Percentiles rank a stretch among this genome's conserved stretches.
phyloP scores from a whole-genome alignment of 2,888 invertebrate genomes.

The Globia sparganii region DNA sequence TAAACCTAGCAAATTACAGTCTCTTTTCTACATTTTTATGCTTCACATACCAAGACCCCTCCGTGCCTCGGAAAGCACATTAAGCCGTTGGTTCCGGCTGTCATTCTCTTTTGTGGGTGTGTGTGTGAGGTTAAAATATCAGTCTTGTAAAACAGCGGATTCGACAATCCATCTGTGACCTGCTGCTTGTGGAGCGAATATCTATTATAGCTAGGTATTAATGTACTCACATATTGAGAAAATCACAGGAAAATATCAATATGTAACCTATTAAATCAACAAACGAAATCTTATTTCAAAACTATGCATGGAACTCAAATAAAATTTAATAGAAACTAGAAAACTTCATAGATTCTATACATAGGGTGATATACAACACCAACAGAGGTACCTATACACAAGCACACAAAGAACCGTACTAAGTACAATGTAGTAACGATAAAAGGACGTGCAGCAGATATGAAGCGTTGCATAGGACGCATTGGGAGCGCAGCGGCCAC shows the following conservation, averaged over 20 bases:
- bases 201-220: no score
- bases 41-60: no score
- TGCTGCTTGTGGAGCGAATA: no score
- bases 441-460: conserved; percentile 59
- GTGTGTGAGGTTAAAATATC: no score
- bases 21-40: conserved; percentile 11
- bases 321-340: no score
- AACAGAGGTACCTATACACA: conserved; percentile 6
- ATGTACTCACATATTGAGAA: background rate
- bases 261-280: background rate
- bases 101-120: no score
- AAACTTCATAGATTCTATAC: background rate
- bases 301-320: background rate
- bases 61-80: background rate
- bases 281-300: background rate
- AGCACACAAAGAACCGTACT: conserved; percentile 33
- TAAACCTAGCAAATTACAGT: conserved; percentile 10
- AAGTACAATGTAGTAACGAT: conserved; percentile 49
- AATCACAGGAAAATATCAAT: background rate
- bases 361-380: background rate
- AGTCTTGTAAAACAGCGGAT: no score
- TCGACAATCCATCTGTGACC: no score
- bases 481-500: conserved; percentile 34
- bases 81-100: background rate
- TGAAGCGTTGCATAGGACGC: conserved; percentile 52